Evolutionary conservation across 2,888 invertebrate genomes (phyloP), one percentile per base, ranked within the genome.

Genomic region (Caenorhabditis sinica): DNA sequence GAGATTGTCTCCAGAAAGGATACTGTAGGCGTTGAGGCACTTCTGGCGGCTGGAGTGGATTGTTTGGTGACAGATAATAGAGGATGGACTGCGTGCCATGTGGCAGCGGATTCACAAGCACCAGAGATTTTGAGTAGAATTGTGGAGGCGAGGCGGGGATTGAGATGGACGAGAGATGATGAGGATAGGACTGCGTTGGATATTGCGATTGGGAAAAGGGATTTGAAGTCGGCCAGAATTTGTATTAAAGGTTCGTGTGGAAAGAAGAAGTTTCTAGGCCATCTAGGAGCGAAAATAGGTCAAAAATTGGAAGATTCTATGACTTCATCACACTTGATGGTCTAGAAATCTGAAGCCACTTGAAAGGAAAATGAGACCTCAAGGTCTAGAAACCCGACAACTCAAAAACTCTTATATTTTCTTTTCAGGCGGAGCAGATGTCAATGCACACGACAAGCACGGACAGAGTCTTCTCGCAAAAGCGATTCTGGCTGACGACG

Each of bases 31-130:
- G 68, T 71, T 3, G 69, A 75, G 0, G 96, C 96, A 76, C 94
- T 95, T 87, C 93, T 96, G 86, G 96, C 96, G 94, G 96, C 96
- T 93, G 94, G 94, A 91, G 95, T 95, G 79, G 95, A 96, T 93
- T 96, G 94, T 93, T 96, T 96, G 94, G 96, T 95, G 88, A 94
- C 95, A 76, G 97, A 96, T 94, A 95, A 95, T 89, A 96, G 95
- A 91, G 95, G 93, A 5, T 36, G 25, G 23, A 45, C 56, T 9
- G 66, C 83, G 20, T 51, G 77, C 40, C 83, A 83, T 61, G 61
- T 72, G 60, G 77, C 83, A 5, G 73, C 68, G 0, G 23, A 40
- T 3, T n/a, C 4, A 2, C 36, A 43, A n/a, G 43, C 58, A 0
- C 40, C 66, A 0, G 73, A 83, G 17, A 61, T 83, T 66, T 23